Evolutionary conservation across 2,797 vertebrate genomes (phyloP).

Genomic region (Echiichthys vipera): DNA sequence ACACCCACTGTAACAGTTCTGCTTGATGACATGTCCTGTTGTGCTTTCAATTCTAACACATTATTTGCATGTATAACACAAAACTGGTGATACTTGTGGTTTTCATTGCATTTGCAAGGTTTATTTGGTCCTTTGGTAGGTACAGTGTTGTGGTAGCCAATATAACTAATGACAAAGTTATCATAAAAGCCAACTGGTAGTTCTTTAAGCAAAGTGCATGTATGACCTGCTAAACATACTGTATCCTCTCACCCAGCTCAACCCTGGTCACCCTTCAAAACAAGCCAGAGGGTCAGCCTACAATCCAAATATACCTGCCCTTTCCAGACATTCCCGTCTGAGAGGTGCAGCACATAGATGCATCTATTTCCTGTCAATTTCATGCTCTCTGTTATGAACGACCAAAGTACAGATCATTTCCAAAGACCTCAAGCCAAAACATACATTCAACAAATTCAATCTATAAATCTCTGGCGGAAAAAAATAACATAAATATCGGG

Average conservation of each 20-base stretch:
- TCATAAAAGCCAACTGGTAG: too few relatives aligned
- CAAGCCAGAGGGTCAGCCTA: constrained; percentile 48
- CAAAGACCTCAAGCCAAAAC: constrained; percentile 57
- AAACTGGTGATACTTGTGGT: background rate
- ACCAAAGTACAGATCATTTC: constrained; percentile 51
- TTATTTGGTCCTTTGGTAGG: too few relatives aligned
- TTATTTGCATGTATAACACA: too few relatives aligned
- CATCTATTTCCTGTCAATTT: constrained; percentile 67
- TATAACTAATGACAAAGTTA: too few relatives aligned
- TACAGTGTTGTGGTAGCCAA: too few relatives aligned
- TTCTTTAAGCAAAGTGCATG: background rate
- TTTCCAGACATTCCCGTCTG: constrained; percentile 52
- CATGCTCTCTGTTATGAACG: constrained; percentile 44
- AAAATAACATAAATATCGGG: constrained; percentile 47
- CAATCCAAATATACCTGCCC: constrained; percentile 52
- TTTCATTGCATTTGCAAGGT: too few relatives aligned
- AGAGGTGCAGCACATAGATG: constrained; percentile 48
- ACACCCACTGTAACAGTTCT: background rate
- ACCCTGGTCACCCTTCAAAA: constrained; percentile 39
- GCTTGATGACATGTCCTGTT: background rate
- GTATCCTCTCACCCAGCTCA: constrained; percentile 20
- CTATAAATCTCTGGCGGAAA: constrained; percentile 59
- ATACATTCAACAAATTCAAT: constrained; percentile 61
- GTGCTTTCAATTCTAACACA: background rate
- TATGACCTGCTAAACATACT: constrained; percentile 21